These are phyloP conservation scores for Pipistrellus pygmaeus DNA, from an alignment of 2,797 vertebrate species.

Conservation along the genomic window DNA sequence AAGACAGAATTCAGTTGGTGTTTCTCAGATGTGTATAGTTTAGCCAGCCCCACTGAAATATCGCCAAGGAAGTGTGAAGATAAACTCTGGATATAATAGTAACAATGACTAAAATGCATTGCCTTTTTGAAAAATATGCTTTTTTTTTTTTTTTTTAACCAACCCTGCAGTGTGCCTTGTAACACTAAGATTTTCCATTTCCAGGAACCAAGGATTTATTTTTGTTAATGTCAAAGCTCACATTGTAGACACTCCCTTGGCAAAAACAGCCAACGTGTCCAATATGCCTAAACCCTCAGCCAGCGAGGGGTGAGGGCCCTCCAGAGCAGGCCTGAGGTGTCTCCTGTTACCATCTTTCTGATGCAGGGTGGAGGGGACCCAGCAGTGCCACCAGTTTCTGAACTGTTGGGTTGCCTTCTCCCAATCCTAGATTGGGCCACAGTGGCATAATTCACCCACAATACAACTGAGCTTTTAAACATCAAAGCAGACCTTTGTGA, in stretches of 20 bases:
- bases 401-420: neutral
- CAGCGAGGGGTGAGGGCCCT: neutral
- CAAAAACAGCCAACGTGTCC: slow-evolving; percentile 3
- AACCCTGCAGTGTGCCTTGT: neutral
- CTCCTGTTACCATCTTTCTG: neutral
- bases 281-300: neutral
- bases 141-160: neutral
- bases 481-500: slow-evolving; percentile 15
- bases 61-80: slow-evolving; percentile 4
- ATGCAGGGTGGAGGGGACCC: neutral
- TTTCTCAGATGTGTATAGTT: neutral
- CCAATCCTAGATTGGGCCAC: neutral
- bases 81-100: neutral
- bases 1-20: neutral
- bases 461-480: neutral
- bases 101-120: neutral
- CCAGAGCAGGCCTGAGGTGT: neutral
- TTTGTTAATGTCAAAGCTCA: slow-evolving; percentile 38
- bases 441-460: neutral
- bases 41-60: neutral
- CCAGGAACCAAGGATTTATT: slow-evolving; percentile 47
- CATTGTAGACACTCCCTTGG: slow-evolving; percentile 7
- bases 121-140: slow-evolving; percentile 8
- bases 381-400: neutral
- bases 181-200: slow-evolving; percentile 55